Conservation (phyloP, 2,113 vertebrate species). For the Anser brachyrhynchus region DNA sequence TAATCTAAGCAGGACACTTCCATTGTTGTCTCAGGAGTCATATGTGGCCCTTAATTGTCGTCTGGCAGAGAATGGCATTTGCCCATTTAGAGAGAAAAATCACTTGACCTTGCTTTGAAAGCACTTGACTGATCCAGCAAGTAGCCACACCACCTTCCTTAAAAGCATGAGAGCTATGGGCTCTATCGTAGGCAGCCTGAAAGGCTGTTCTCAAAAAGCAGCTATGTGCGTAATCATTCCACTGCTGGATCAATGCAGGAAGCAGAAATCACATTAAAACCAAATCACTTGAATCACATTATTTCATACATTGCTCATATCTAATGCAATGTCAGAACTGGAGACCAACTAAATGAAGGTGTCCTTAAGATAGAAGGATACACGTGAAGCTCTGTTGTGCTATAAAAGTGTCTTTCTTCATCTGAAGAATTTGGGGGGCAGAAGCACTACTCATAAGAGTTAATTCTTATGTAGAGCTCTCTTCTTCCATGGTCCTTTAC, state of each 20-base stretch:
- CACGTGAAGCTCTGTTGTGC: background rate
- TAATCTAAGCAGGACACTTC: background rate
- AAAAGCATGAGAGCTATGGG: background rate
- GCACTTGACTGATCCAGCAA: background rate
- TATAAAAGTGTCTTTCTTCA: background rate
- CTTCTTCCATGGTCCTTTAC: background rate
- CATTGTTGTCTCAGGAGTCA: background rate
- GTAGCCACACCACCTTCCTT: background rate
- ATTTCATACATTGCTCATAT: background rate
- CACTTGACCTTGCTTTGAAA: background rate
- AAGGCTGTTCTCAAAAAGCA: background rate
- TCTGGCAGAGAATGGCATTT: background rate
- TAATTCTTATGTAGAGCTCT: background rate
- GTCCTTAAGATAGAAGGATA: background rate
- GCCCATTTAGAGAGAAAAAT: background rate
- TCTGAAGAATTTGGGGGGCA: background rate
- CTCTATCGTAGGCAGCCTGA: background rate
- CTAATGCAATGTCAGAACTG: background rate
- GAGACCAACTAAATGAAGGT: background rate
- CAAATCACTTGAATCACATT: conserved; percentile 1
- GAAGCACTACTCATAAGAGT: background rate
- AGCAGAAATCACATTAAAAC: conserved; percentile 32
- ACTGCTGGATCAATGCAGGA: conserved; percentile 1
- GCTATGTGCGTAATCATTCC: conserved; percentile 16
- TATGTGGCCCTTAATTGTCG: background rate